Percentiles rank a stretch among this genome's conserved stretches.
These are phyloP conservation scores for Cygnus buccinator DNA, from an alignment of 2,113 vertebrate species.

Conservation along the genomic window DNA sequence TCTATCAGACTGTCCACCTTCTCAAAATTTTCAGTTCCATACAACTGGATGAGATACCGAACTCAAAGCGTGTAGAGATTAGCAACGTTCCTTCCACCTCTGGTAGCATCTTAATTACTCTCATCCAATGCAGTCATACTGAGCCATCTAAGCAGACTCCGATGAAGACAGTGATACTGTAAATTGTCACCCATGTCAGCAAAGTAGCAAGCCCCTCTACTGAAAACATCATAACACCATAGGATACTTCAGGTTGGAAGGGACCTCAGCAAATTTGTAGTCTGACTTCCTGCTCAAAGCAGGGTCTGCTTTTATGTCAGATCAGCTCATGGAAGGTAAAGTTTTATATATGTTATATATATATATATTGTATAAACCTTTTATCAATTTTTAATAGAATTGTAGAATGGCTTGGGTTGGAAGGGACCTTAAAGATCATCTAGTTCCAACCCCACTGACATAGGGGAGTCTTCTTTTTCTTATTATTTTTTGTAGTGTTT, in stretches of 20 bases:
- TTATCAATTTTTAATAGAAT: not conserved
- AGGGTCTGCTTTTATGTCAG: not conserved
- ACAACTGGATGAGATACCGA: not conserved
- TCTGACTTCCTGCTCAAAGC: not conserved
- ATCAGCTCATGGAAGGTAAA: not conserved
- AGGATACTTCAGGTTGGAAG: not conserved
- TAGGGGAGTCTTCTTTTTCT: not conserved
- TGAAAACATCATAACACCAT: not conserved
- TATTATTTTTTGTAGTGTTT: not conserved
- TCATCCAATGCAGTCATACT: not conserved
- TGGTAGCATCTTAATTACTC: not conserved
- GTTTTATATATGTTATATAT: not conserved
- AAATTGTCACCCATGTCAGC: accelerated
- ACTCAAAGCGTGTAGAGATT: not conserved
- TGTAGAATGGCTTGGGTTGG: too few species aligned
- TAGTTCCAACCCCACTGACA: too few species aligned
- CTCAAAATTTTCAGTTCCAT: not conserved
- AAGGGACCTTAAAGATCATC: too few species aligned
- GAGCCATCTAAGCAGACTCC: not conserved
- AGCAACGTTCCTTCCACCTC: not conserved
- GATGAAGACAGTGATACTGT: not conserved
- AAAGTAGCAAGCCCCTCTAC: not conserved
- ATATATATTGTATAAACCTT: not conserved
- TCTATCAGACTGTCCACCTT: not conserved
- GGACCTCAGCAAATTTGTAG: not conserved